Evolutionary conservation across 2,888 invertebrate genomes (phyloP).

Genomic region (Amblyjoppa proteus): DNA sequence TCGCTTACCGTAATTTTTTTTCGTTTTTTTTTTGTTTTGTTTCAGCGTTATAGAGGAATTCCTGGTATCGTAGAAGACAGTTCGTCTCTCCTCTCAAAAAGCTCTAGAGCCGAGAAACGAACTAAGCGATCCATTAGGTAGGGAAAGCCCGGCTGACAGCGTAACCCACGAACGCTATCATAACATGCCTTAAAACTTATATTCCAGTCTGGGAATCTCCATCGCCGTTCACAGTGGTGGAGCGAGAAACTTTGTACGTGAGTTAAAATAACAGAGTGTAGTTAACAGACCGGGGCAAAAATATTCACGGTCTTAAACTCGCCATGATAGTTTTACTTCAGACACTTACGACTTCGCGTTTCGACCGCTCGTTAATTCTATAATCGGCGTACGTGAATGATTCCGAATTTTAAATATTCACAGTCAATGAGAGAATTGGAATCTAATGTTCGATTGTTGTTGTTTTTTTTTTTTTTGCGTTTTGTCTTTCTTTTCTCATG

Average conservation of each 20-base stretch:
- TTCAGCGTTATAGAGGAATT: conserved; percentile 48
- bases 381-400: background rate
- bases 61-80: conserved; percentile 75
- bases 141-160: conserved; percentile 80
- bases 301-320: conserved; percentile 79
- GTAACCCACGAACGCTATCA: conserved; percentile 82
- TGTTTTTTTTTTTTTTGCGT: background rate
- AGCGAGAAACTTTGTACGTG: conserved; percentile 77
- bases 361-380: background rate
- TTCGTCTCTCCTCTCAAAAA: conserved; percentile 62
- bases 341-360: background rate
- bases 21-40: conserved; percentile 4
- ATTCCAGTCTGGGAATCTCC: conserved; percentile 74
- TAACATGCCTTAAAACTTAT: conserved; percentile 84
- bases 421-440: background rate
- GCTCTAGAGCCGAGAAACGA: conserved; percentile 73
- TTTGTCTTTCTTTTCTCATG: no score
- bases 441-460: background rate
- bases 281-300: conserved; percentile 82
- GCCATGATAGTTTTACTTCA: background rate
- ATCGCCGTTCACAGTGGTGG: conserved; percentile 73
- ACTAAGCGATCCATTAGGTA: conserved; percentile 83
- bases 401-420: background rate
- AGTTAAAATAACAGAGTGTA: conserved; percentile 83
- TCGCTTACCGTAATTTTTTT: conserved; percentile 14